Conservation (phyloP, 1,140 invertebrate species). For the Lerema accius region DNA sequence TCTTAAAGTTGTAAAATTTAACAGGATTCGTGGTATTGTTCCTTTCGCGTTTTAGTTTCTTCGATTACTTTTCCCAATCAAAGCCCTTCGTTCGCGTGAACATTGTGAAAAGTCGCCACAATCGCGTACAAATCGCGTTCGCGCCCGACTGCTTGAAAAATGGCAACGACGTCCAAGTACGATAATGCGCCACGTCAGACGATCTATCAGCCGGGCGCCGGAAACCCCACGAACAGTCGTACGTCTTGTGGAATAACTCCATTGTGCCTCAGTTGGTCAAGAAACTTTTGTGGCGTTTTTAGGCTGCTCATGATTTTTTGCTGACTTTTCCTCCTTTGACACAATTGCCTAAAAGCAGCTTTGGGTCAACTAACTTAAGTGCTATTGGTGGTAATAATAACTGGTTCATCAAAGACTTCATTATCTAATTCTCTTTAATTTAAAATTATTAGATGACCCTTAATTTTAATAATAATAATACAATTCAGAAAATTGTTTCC, state of each 20-base stretch:
- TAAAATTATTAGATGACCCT: too few species aligned
- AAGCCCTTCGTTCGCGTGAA: constrained; percentile 17
- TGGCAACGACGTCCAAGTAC: constrained; percentile 45
- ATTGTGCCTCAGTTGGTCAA: constrained; percentile 17
- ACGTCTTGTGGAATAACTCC: constrained; percentile 19
- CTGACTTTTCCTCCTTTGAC: background rate
- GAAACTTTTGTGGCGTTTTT: constrained; percentile 22
- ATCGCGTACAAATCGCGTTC: constrained; percentile 48
- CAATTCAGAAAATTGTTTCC: background rate
- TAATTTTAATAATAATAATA: too few species aligned
- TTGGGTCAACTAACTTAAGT: too few species aligned
- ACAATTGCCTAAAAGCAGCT: too few species aligned
- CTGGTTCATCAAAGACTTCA: too few species aligned
- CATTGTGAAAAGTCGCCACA: constrained; percentile 19
- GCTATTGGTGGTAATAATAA: too few species aligned
- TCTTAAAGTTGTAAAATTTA: too few species aligned
- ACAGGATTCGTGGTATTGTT: background rate
- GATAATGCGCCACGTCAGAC: constrained; percentile 55
- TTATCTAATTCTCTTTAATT: too few species aligned
- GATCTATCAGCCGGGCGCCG: constrained; percentile 53
- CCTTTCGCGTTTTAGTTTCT: background rate
- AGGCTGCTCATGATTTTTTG: background rate
- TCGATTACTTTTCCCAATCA: constrained; percentile 16
- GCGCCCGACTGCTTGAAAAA: constrained; percentile 46
- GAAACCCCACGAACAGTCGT: constrained; percentile 34